Percentiles rank a stretch among this genome's conserved stretches.
phyloP scores from a whole-genome alignment of 2,797 vertebrate genomes.

The Botia kubotai region DNA sequence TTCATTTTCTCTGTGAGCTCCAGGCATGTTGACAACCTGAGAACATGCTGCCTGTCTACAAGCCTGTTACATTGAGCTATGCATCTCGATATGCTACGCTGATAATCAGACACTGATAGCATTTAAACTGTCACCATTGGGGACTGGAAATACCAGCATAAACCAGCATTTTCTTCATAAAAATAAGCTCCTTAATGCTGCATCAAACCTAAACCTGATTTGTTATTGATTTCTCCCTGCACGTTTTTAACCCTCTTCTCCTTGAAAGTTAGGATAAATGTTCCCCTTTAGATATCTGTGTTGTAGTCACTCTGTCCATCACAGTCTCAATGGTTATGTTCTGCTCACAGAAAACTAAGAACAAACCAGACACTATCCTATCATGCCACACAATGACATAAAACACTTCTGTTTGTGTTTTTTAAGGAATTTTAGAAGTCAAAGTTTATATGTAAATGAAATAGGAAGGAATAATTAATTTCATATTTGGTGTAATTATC shows the following conservation, averaged over 20 bases:
- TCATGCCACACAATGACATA: not conserved
- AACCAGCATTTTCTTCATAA: too few relatives aligned
- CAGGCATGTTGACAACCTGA: not conserved
- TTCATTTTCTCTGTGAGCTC: not conserved
- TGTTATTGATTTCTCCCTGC: constrained; percentile 71
- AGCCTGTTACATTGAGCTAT: constrained; percentile 70
- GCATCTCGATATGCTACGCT: constrained; percentile 73
- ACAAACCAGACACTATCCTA: not conserved
- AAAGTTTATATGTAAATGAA: too few relatives aligned
- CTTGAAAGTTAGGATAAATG: constrained; percentile 72
- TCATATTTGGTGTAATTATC: too few relatives aligned
- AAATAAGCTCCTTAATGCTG: too few relatives aligned
- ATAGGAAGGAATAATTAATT: too few relatives aligned
- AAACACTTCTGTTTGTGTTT: not conserved
- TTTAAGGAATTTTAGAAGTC: too few relatives aligned
- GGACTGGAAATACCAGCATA: constrained; percentile 57
- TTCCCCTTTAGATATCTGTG: constrained; percentile 52
- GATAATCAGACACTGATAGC: constrained; percentile 76
- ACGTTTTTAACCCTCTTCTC: constrained; percentile 50
- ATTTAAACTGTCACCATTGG: constrained; percentile 34
- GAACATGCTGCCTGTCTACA: constrained; percentile 57
- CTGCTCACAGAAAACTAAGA: not conserved
- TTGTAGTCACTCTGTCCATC: constrained; percentile 21
- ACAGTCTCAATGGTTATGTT: not conserved
- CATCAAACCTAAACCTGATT: constrained; percentile 64